phyloP scores from a whole-genome alignment of 2,113 vertebrate species.

The Microcebus ravelobensis region DNA sequence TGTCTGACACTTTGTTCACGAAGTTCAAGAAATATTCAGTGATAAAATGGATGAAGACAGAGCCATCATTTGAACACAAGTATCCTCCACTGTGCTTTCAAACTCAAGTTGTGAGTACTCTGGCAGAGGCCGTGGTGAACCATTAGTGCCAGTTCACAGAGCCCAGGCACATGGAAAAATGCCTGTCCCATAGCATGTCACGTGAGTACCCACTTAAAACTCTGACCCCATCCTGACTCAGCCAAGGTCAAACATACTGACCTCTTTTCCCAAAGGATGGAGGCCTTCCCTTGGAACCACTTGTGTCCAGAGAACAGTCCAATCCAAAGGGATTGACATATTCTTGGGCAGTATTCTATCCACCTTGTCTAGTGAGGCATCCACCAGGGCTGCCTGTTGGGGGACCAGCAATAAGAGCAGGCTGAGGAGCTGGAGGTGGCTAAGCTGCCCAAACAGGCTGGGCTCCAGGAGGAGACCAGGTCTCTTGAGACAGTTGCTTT shows the following conservation, averaged over 20 bases:
- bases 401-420: background rate
- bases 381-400: background rate
- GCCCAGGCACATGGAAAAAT: background rate
- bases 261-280: background rate
- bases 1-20: background rate
- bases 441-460: background rate
- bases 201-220: background rate
- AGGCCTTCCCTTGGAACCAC: background rate
- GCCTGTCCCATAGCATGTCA: rapidly evolving
- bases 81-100: background rate
- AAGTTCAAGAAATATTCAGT: background rate
- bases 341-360: background rate
- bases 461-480: background rate
- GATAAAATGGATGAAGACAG: background rate
- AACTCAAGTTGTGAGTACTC: background rate
- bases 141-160: background rate
- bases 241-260: background rate
- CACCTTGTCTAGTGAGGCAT: background rate
- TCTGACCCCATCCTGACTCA: background rate
- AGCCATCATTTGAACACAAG: background rate
- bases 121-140: background rate
- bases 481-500: background rate
- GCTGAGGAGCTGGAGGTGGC: background rate
- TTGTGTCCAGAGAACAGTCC: background rate
- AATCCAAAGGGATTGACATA: background rate